Evolutionary conservation across 2,888 invertebrate genomes (phyloP).

Genomic region (Cosmopolites sordidus): DNA sequence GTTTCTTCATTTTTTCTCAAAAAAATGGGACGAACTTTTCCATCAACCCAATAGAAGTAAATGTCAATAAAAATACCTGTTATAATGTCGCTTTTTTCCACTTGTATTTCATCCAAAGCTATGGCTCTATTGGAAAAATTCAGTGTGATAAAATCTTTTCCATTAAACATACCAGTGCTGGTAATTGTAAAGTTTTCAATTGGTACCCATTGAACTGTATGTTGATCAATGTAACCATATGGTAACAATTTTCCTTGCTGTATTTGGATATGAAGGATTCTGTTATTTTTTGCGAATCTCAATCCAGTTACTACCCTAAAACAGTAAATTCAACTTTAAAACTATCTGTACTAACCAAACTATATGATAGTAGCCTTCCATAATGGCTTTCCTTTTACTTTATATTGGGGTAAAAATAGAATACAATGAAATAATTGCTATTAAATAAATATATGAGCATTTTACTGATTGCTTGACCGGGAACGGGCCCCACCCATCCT

Average conservation of each 20-base stretch:
- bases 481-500: no score
- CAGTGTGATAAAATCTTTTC: slow-evolving; percentile 70
- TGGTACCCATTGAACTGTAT: slow-evolving; percentile 63
- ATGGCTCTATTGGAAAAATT: slow-evolving; percentile 70
- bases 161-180: slow-evolving; percentile 55
- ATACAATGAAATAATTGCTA: no score
- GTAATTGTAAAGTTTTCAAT: slow-evolving; percentile 58
- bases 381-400: no score
- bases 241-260: slow-evolving; percentile 66
- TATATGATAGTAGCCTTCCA: no score
- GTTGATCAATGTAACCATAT: slow-evolving; percentile 59
- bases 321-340: no score
- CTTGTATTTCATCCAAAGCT: slow-evolving; percentile 73
- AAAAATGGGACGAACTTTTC: no score
- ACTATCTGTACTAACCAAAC: no score
- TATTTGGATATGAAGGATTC: slow-evolving; percentile 78
- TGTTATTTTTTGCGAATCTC: slow-evolving; percentile 65
- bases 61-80: slow-evolving; percentile 54
- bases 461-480: no score
- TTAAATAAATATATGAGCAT: no score
- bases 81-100: slow-evolving; percentile 60
- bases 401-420: no score
- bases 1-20: no score
- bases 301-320: slow-evolving; percentile 77
- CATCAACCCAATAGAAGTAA: no score